Percentiles rank a stretch among this genome's conserved stretches.
These are phyloP conservation scores for Pagrus major DNA, from an alignment of 2,113 vertebrate genomes.

Conservation along the genomic window DNA sequence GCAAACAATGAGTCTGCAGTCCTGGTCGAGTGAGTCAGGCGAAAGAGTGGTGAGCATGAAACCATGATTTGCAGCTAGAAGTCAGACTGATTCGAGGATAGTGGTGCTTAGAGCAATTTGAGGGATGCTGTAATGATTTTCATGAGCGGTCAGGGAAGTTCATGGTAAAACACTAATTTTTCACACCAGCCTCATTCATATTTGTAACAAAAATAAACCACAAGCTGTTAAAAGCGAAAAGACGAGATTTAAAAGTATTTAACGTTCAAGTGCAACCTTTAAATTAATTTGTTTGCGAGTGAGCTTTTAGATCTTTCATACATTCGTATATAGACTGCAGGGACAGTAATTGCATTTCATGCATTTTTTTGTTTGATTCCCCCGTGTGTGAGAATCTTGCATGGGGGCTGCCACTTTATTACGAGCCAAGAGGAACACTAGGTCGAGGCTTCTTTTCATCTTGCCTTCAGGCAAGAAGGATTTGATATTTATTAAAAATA, in stretches of 20 bases:
- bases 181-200: conserved; percentile 28
- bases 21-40: conserved; percentile 53
- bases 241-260: conserved; percentile 3
- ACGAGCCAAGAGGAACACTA: conserved; percentile 69
- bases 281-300: not conserved
- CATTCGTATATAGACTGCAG: conserved; percentile 2
- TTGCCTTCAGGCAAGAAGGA: conserved; percentile 75
- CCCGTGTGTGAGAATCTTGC: conserved; percentile 51
- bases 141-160: conserved; percentile 52
- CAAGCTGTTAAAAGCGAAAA: conserved; percentile 5
- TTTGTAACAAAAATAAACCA: conserved; percentile 37
- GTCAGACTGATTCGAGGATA: conserved; percentile 29
- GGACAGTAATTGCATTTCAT: conserved; percentile 57
- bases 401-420: conserved; percentile 65
- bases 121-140: conserved; percentile 45
- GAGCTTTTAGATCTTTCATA: not conserved
- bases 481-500: conserved; percentile 87
- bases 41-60: conserved; percentile 28
- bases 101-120: conserved; percentile 38
- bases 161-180: conserved; percentile 36
- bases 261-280: not conserved
- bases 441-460: conserved; percentile 71
- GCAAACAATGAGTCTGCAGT: conserved; percentile 76
- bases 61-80: conserved; percentile 55
- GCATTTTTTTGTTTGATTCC: conserved; percentile 63